phyloP scores from a whole-genome alignment of 92 coral and sea anemone species.

The Muricea muricata region DNA sequence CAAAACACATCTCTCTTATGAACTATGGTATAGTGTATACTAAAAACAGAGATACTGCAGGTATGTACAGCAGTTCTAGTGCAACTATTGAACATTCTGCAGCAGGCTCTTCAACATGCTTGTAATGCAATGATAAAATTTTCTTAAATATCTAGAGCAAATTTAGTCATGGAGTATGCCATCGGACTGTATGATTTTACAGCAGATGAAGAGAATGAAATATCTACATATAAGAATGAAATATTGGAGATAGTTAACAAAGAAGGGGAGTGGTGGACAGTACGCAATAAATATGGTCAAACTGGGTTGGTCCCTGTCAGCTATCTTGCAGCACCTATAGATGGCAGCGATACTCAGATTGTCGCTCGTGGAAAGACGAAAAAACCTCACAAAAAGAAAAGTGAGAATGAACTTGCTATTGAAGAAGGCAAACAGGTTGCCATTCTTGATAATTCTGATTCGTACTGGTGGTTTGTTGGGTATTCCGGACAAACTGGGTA shows the following conservation, averaged over 20 bases:
- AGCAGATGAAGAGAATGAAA: background rate
- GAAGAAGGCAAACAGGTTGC: conserved; percentile 11
- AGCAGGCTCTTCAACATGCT: background rate
- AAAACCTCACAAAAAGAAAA: background rate
- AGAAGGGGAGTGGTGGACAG: conserved; percentile 13
- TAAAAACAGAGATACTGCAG: too few relatives aligned
- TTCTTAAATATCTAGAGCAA: background rate
- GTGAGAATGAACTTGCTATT: background rate
- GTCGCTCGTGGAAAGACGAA: background rate
- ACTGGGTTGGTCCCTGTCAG: conserved; percentile 10
- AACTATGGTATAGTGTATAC: too few relatives aligned
- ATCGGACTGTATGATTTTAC: conserved; percentile 13
- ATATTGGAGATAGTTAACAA: conserved; percentile 3
- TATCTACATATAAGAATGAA: conserved; percentile 4
- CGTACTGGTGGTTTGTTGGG: conserved; percentile 33
- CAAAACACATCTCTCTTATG: too few relatives aligned
- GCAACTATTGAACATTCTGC: too few relatives aligned
- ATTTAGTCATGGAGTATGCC: background rate
- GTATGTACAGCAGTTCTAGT: too few relatives aligned
- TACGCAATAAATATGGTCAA: background rate
- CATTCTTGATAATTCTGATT: background rate
- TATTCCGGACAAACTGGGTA: conserved; percentile 20
- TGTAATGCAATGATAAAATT: background rate
- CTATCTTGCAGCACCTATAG: conserved; percentile 20
- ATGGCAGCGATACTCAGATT: background rate